Conservation (phyloP, 2,888 invertebrate genomes). For the Drosophila austrosaltans region DNA sequence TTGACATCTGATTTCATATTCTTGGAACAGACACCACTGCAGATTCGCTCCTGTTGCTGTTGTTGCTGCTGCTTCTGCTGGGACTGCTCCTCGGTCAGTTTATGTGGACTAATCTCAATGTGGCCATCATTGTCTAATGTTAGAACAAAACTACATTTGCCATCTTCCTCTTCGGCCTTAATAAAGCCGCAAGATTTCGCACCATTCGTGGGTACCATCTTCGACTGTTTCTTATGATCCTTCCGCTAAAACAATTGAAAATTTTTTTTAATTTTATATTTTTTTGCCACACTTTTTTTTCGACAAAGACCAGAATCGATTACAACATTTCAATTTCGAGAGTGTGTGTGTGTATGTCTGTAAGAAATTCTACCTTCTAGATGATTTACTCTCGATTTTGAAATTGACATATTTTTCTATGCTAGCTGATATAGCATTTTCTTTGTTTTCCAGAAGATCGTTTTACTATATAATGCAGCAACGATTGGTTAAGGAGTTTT, state of each 20-base stretch:
- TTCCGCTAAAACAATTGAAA: background rate
- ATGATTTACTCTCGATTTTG: too few relatives aligned
- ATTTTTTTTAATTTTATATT: background rate
- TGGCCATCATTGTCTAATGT: conserved; percentile 45
- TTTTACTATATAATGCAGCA: too few relatives aligned
- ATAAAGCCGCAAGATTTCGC: conserved; percentile 15
- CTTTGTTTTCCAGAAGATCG: too few relatives aligned
- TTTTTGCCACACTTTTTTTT: too few relatives aligned
- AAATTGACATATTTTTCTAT: too few relatives aligned
- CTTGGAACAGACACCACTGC: background rate
- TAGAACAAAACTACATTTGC: conserved; percentile 48
- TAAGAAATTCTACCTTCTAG: too few relatives aligned
- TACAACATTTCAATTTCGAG: too few relatives aligned
- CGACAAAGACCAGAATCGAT: too few relatives aligned
- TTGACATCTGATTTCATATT: background rate
- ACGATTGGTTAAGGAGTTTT: too few relatives aligned
- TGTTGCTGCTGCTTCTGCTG: too few relatives aligned
- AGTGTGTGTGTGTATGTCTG: too few relatives aligned
- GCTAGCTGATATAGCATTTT: too few relatives aligned
- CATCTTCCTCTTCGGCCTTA: background rate
- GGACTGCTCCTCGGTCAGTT: background rate
- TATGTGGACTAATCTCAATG: conserved; percentile 44
- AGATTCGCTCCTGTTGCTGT: background rate
- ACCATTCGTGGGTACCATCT: conserved; percentile 5
- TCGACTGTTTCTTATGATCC: background rate